Conservation (phyloP, 2,888 invertebrate species). For the Patella depressa region DNA sequence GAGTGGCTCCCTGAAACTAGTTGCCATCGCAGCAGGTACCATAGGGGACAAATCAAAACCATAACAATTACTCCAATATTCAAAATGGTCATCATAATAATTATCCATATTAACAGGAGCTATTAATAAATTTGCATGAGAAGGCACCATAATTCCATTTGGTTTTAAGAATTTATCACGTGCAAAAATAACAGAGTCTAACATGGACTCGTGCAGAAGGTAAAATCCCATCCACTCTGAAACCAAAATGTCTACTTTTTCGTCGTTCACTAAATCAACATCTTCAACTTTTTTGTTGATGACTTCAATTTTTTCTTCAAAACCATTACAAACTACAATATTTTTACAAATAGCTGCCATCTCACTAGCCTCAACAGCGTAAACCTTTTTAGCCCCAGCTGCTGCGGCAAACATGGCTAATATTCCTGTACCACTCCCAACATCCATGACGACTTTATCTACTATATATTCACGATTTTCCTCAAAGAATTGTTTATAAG, state of each 20-base stretch:
- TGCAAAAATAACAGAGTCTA: slow-evolving; percentile 66
- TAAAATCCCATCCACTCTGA: slow-evolving; percentile 72
- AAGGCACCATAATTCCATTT: slow-evolving; percentile 65
- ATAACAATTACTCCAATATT: slow-evolving; percentile 67
- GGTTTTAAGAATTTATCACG: slow-evolving; percentile 63
- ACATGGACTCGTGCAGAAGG: slow-evolving; percentile 70
- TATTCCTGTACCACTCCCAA: slow-evolving; percentile 70
- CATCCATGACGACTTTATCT: slow-evolving; percentile 74
- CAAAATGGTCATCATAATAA: slow-evolving; percentile 56
- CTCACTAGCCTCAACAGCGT: slow-evolving; percentile 67
- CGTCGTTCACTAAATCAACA: slow-evolving; percentile 56
- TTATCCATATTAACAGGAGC: slow-evolving; percentile 65
- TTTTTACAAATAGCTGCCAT: slow-evolving; percentile 57
- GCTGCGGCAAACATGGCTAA: slow-evolving; percentile 68
- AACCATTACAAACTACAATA: slow-evolving; percentile 60
- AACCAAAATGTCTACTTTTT: slow-evolving; percentile 65
- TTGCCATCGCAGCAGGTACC: slow-evolving; percentile 42
- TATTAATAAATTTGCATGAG: slow-evolving; percentile 58
- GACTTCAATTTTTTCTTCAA: slow-evolving; percentile 58
- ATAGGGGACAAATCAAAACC: slow-evolving; percentile 67
- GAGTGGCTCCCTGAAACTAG: slow-evolving; percentile 51
- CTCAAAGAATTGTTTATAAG: slow-evolving; percentile 66
- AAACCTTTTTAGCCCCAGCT: slow-evolving; percentile 67
- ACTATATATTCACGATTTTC: slow-evolving; percentile 61
- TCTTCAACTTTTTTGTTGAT: slow-evolving; percentile 63